Conservation (phyloP, 2,113 vertebrate genomes). For the Cyanocitta stelleri region DNA sequence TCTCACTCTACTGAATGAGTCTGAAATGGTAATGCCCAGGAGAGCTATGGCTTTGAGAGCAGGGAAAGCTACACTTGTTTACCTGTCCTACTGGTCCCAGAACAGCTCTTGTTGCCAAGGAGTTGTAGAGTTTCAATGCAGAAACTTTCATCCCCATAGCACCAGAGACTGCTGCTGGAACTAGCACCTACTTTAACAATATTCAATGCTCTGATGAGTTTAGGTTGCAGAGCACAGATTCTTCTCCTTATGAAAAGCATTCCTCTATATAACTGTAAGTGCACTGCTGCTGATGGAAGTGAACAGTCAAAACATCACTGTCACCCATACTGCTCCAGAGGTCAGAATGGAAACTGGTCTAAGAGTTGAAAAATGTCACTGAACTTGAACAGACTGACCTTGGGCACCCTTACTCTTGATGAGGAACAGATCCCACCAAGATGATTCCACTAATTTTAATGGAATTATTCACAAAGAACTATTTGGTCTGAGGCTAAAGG, state of each 20-base stretch:
- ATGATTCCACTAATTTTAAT: background rate
- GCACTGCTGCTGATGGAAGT: background rate
- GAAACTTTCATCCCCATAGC: background rate
- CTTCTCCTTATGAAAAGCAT: background rate
- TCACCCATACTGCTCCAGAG: background rate
- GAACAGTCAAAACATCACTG: background rate
- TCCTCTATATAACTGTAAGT: background rate
- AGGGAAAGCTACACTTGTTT: background rate
- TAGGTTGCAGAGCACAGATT: background rate
- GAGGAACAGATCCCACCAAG: background rate
- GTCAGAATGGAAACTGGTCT: background rate
- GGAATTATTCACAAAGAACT: background rate
- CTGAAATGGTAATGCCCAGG: background rate
- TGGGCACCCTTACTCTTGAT: background rate
- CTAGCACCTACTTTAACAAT: background rate
- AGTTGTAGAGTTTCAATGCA: background rate
- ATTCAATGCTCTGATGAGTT: background rate
- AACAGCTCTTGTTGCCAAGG: background rate
- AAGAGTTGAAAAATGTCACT: background rate
- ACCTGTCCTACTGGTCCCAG: background rate
- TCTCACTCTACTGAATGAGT: background rate
- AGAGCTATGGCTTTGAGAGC: background rate
- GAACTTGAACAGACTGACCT: background rate
- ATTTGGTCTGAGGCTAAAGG: background rate
- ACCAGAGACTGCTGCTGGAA: background rate